phyloP scores from a whole-genome alignment of 2,888 invertebrate genomes.

The Oeneis ivallda region DNA sequence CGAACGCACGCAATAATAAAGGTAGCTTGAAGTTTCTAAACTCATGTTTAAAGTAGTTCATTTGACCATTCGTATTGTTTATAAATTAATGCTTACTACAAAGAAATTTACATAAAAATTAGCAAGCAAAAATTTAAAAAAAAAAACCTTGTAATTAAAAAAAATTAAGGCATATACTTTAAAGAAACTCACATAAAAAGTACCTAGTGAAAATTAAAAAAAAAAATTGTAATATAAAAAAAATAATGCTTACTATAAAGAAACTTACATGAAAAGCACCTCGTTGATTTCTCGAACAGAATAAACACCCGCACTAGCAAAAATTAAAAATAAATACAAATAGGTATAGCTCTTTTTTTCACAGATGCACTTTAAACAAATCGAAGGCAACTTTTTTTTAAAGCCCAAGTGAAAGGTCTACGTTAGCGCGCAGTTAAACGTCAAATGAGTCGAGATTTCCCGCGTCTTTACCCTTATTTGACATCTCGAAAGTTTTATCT shows the following conservation, averaged over 20 bases:
- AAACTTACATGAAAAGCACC: slow-evolving; percentile 3
- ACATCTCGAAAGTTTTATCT: slow-evolving; percentile 43
- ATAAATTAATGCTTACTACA: no score
- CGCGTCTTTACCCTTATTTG: slow-evolving; percentile 53
- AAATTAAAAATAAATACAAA: not conserved
- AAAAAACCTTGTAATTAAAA: no score
- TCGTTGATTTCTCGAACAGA: slow-evolving; percentile 18
- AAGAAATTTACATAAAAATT: no score
- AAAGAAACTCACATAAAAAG: not conserved
- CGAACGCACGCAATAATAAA: no score
- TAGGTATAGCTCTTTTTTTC: slow-evolving; percentile 1
- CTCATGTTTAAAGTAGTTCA: no score
- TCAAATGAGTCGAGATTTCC: slow-evolving; percentile 49
- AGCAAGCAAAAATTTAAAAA: no score
- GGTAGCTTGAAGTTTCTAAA: no score
- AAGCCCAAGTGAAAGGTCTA: slow-evolving; percentile 37
- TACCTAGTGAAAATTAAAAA: no score
- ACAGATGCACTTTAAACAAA: slow-evolving; percentile 7
- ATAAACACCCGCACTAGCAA: not conserved
- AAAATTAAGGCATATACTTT: no score
- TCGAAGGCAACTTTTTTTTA: slow-evolving; percentile 1
- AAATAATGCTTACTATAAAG: no score
- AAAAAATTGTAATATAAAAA: no score
- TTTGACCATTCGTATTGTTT: no score
- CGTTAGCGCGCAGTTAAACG: slow-evolving; percentile 39